Conservation (phyloP, 2,888 invertebrate species). For the Allophyes oxyacanthae region DNA sequence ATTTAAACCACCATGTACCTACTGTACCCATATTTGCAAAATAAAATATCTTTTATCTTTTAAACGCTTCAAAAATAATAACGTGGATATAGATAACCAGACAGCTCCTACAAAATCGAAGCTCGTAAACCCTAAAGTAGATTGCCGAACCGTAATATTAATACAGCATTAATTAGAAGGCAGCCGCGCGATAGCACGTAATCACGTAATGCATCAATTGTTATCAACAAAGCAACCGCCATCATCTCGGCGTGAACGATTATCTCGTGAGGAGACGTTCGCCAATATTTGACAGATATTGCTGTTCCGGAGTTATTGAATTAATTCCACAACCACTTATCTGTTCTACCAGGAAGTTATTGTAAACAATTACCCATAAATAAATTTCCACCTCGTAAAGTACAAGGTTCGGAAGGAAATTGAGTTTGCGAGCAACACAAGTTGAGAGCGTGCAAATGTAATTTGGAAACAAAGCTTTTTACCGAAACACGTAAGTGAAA, state of each 20-base stretch:
- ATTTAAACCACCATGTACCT: too few species aligned
- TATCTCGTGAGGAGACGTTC: constrained; percentile 16
- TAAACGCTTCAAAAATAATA: too few species aligned
- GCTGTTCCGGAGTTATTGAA: constrained; percentile 55
- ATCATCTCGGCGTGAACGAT: constrained; percentile 22
- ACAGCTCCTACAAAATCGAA: too few species aligned
- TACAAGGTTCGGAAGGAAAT: constrained; percentile 51
- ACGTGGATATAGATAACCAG: not conserved
- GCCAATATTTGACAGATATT: constrained; percentile 50
- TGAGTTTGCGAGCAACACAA: constrained; percentile 50
- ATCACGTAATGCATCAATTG: constrained; percentile 39
- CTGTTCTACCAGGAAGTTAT: constrained; percentile 58
- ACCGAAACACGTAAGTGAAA: constrained; percentile 44
- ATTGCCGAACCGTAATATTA: constrained; percentile 27
- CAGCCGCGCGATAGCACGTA: constrained; percentile 12
- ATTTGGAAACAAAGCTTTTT: constrained; percentile 53
- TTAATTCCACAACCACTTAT: constrained; percentile 62
- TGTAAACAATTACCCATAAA: constrained; percentile 63
- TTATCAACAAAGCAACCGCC: constrained; percentile 31
- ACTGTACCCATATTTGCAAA: too few species aligned
- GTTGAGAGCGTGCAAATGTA: constrained; percentile 55
- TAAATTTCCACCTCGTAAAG: constrained; percentile 58
- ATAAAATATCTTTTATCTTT: too few species aligned
- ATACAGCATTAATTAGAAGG: constrained; percentile 33
- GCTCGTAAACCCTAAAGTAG: constrained; percentile 3